Percentiles rank a stretch among this genome's conserved stretches.
phyloP scores from a whole-genome alignment of 2,797 vertebrate genomes.

The Paramormyrops hopkinsi region DNA sequence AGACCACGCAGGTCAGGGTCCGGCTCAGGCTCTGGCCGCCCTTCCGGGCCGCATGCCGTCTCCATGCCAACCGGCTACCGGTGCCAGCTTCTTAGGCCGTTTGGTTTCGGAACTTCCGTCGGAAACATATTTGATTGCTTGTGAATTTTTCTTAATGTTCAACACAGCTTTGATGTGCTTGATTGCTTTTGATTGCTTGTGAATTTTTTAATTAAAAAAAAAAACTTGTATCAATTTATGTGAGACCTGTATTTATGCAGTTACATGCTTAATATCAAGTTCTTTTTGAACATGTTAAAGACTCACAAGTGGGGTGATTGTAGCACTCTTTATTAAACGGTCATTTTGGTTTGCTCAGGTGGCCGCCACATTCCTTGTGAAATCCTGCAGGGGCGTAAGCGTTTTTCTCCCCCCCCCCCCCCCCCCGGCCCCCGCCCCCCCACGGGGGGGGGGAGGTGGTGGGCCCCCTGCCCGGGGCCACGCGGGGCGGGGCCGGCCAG shows the following conservation, averaged over 20 bases:
- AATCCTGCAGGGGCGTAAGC: too few species aligned
- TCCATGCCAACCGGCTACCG: not conserved
- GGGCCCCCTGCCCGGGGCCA: too few species aligned
- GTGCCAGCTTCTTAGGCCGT: not conserved
- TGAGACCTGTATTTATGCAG: not conserved
- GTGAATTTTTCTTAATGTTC: not conserved
- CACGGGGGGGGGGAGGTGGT: too few species aligned
- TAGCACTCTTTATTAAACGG: not conserved
- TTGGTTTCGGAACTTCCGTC: not conserved
- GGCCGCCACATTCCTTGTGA: too few species aligned
- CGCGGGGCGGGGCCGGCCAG: too few species aligned
- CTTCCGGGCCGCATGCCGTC: not conserved
- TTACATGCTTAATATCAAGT: not conserved
- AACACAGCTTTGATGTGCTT: not conserved
- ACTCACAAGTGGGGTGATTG: not conserved
- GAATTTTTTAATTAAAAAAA: not conserved
- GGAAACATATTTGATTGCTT: not conserved
- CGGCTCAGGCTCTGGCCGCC: too few species aligned
- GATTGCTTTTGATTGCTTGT: not conserved
- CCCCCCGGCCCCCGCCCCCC: too few species aligned
- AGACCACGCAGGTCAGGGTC: conserved; percentile 76
- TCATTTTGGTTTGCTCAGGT: not conserved
- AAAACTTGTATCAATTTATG: not conserved
- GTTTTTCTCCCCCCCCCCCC: too few species aligned
- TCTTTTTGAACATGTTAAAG: not conserved